Base-by-base conservation (phyloP, 2,113 vertebrate species). In the Phoxinus phoxinus region DNA sequence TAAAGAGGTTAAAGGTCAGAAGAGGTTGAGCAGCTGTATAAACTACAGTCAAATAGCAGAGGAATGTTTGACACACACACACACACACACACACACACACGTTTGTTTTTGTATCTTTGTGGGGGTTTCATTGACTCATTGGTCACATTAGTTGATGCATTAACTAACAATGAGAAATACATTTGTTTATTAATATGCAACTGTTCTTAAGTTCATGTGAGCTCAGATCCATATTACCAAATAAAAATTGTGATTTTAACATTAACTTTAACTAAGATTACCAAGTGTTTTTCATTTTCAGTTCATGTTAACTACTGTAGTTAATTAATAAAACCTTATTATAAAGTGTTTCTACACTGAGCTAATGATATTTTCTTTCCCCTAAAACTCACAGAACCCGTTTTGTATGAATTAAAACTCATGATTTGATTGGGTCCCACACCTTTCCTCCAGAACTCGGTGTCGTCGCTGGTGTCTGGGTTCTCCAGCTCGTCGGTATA, bases 371-470 rank as follows among this genome's bases (percentile, higher is more conserved):
- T 3, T 21, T 35, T 35, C 30, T 21, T 9, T 32, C 6, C 15
- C 61, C 6, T 30, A 65, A 17, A 15, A 2, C 13, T 7, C 27
- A 17, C 27, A 3, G 25, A 30, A 65, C 30, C 25, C 61, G 15
- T 17, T 65, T 6, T 65, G 6, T 13, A 7, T 35, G 7, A 21
- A 19, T 21, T 19, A 69, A 35, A 17, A 19, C 7, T 15, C 61
- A 15, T 1, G 12, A 32, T 69, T 35, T 69, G 32, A 1, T 35
- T 0, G 10, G 46, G 12, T 44, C 35, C n/a, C 79, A 73, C 30
- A 89, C 89, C 89, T 87, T 84, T 89, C 12, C 76, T 89, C 89
- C 91, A 91, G 85, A 91, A 88, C 21, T 82, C 81, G 6, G 61
- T 80, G 15, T 67, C 83, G 17, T 90, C 89, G 37, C 10, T 77